Conservation (phyloP, 2,797 vertebrate species). For the Lophius americanus region DNA sequence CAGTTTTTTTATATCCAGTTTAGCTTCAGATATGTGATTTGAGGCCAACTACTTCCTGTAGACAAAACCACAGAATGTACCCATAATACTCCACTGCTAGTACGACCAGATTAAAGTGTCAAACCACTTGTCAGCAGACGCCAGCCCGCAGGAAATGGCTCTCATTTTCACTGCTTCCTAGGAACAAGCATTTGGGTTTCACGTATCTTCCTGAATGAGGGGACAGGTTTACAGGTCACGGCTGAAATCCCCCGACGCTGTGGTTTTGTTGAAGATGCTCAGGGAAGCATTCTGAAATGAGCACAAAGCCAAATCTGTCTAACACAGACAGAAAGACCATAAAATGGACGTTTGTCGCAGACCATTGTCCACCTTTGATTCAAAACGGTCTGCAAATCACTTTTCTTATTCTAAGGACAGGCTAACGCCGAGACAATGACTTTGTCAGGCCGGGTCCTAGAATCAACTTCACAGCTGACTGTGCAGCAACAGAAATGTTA, state of each 20-base stretch:
- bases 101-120: background rate
- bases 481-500: background rate
- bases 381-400: no score
- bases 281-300: background rate
- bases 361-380: background rate
- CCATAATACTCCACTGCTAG: no score
- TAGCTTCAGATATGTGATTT: no score
- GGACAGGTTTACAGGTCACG: no score
- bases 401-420: no score
- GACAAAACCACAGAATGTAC: background rate
- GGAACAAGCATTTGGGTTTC: background rate
- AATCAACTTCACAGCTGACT: background rate
- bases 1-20: no score
- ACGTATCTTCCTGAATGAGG: no score
- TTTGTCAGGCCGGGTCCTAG: slow-evolving; percentile 3
- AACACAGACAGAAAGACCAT: background rate
- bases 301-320: background rate
- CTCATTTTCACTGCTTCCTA: background rate
- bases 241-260: no score
- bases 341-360: no score
- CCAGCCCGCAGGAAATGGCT: no score
- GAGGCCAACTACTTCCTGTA: no score
- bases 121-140: no score
- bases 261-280: background rate
- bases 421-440: slow-evolving; percentile 12